A percentile compares a stretch with the other conserved stretches of the same genome.
Evolutionary conservation across 2,113 vertebrate species (phyloP).

Genomic region (Platysternon megacephalum): DNA sequence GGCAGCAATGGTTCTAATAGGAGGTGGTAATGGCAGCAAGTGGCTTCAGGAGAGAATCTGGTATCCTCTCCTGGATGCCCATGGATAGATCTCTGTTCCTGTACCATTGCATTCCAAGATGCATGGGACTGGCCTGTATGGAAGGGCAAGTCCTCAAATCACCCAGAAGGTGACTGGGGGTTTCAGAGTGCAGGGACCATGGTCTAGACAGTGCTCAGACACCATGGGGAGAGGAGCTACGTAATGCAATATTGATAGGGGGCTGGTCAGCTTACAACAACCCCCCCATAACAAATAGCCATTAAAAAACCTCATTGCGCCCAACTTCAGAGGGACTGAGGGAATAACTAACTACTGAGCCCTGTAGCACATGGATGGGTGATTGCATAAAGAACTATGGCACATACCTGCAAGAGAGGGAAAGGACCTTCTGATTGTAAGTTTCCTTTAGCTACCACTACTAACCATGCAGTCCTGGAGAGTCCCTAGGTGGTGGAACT

Average conservation of each 20-base stretch:
- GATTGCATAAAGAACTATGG: not conserved
- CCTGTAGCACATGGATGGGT: not conserved
- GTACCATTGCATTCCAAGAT: not conserved
- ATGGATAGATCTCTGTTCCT: not conserved
- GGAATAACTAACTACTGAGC: not conserved
- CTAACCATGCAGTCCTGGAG: not conserved
- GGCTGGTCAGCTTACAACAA: not conserved
- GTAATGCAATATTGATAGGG: not conserved
- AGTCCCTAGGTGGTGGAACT: fast-evolving
- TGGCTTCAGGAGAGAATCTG: not conserved
- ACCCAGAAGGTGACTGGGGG: no score
- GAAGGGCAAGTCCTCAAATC: not conserved
- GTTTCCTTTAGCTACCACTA: not conserved
- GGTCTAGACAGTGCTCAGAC: no score
- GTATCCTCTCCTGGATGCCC: not conserved
- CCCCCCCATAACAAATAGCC: not conserved
- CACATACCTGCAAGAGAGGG: not conserved
- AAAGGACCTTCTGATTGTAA: not conserved
- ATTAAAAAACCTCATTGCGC: not conserved
- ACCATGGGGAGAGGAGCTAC: not conserved
- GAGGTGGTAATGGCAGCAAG: not conserved
- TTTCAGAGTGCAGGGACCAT: not conserved
- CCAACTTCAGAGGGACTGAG: not conserved
- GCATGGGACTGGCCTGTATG: not conserved
- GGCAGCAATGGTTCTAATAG: not conserved